Percentiles rank a stretch among this genome's conserved stretches.
These are phyloP conservation scores for Hypena proboscidalis DNA, from an alignment of 2,888 invertebrate genomes.

Conservation along the genomic window DNA sequence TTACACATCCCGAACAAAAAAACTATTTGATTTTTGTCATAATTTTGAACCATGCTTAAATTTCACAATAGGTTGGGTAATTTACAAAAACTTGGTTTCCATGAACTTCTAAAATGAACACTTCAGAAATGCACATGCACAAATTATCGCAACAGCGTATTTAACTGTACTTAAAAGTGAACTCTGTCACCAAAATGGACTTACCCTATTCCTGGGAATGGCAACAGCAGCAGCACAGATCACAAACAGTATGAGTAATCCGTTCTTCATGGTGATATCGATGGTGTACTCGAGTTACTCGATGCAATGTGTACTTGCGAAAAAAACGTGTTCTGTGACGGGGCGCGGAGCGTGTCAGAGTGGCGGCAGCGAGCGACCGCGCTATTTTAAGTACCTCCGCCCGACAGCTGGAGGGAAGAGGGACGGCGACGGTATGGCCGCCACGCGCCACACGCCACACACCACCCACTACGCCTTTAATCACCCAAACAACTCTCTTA, in stretches of 20 bases:
- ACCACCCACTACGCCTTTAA: constrained; percentile 11
- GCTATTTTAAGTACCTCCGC: constrained; percentile 50
- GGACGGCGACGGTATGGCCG: constrained; percentile 32
- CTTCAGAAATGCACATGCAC: no score
- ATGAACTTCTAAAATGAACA: no score
- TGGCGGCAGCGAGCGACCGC: constrained; percentile 53
- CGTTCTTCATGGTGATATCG: constrained; percentile 58
- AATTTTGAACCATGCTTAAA: no score
- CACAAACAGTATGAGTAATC: constrained; percentile 53
- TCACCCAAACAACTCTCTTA: constrained; percentile 28
- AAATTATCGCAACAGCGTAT: no score
- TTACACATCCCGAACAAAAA: no score
- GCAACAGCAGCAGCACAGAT: constrained; percentile 57
- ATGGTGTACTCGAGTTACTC: no score
- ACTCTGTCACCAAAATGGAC: no score
- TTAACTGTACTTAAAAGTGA: constrained; percentile 33
- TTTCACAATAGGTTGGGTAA: no score
- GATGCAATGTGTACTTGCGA: no score
- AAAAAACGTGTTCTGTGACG: constrained; percentile 29
- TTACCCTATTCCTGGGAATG: constrained; percentile 64
- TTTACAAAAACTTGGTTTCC: no score
- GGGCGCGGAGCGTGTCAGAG: constrained; percentile 54
- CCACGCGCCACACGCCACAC: constrained; percentile 20
- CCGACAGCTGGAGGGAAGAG: constrained; percentile 40
- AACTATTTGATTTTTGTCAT: no score